Base-by-base conservation (phyloP, 1,140 invertebrate species). In the Acromyrmex charruanus region DNA sequence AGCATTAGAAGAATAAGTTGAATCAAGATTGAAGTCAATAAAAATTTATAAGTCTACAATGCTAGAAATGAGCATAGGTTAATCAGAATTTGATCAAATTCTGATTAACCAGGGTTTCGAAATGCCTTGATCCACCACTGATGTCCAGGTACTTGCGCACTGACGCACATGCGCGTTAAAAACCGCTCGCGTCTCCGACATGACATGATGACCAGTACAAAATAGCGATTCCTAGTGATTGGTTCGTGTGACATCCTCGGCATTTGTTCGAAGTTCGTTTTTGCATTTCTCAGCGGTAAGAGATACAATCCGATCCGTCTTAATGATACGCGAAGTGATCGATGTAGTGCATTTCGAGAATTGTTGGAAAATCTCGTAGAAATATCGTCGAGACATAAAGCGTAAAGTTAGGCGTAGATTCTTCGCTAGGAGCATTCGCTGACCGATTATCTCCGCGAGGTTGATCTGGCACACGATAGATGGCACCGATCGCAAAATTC, bases 391-490 rank as follows among this genome's bases (percentile, higher is more conserved):
- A 49, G 6, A 28, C 16, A 28, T 9, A 6, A 16, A 4, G 28
- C 51, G 18, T 16, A 31, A 7, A 31, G 1, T 49, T 51, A 25
- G 25, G 7, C 51, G 53, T 35, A 69, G n/a, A 53, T 80, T 53
- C 7, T 12, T 18, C 31, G 12, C 2, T 21, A 21, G 39, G 7
- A 18, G 51, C 28, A 31, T 3, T 28, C 55, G 35, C 14, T n/a
- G 28, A 28, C 18, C 28, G 25, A 28, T 77, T 14, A n/a, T 49
- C 21, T 55, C 9, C 2, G 10, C 1, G 21, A 87, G n/a, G 39
- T 87, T 82, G 18, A n/a, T 14, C 4, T 18, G 16, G 49, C 21
- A 39, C 18, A 87, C 85, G 71, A 1, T 61, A 89, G 88, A 89
- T 89, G 85, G 77, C 77, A 87, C 71, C 69, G 25, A 86, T 81